Base-by-base conservation (phyloP, 2,888 invertebrate species). In the Neria commutata region DNA sequence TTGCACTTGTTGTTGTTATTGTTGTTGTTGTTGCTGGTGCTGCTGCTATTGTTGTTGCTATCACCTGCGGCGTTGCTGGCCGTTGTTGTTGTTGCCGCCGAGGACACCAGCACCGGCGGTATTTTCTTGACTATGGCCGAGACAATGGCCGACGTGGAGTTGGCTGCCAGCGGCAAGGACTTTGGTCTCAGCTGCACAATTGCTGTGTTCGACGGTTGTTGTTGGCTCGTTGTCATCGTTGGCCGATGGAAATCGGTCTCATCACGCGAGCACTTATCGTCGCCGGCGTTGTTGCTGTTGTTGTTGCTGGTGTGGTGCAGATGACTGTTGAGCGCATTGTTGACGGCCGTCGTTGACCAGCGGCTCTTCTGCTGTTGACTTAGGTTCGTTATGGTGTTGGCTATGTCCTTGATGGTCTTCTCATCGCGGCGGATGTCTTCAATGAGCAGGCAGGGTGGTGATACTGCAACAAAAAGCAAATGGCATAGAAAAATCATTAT, bases 391-490 rank as follows among this genome's bases (percentile, higher is more conserved):
- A 92, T 85, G 17, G 92, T 91, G 52, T 91, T 92, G 2, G 92
- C 91, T 69, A 93, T 91, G 77, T 92, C 92, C 65, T 92, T 88
- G 65, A 92, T 84, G 61, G 92, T 84, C 74, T 92, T 89, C 72
- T 91, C 92, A 75, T 88, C 87, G 24, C 88, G 84, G 61, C 86
- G 85, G 50, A 77, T 80, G 60, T 81, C 79, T 66, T 82, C 82
- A 58, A 82, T 81, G 45, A 81, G 68, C 26, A 82, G 66, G 57
- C 81, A 80, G 46, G 80, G 71, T 60, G 78, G 73, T n/a, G 76
- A 73, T 67, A 75, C 76, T 78, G 68, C 5, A 70, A 69, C 10
- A 46, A 63, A 29, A 57, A 46, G 49, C 48, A 46, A 24, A 55
- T 37, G 42, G 40, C 42, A 26, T 53, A 10, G 24, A 37, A 37